A percentile compares a stretch with the other conserved stretches of the same genome.
Evolutionary conservation across 2,888 invertebrate species (phyloP).

Genomic region (Tupiocoris notatus): DNA sequence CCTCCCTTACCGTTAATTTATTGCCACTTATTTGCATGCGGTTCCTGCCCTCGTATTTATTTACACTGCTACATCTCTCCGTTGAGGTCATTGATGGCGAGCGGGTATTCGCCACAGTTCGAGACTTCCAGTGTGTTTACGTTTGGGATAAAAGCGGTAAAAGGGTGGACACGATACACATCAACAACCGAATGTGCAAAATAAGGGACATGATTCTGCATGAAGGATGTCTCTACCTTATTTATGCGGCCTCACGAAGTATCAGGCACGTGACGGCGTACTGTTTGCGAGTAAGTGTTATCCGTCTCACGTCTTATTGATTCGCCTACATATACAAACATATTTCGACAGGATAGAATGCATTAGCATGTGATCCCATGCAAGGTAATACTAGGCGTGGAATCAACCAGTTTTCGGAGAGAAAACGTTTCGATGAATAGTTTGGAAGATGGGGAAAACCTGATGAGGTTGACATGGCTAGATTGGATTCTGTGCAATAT

Average conservation of each 20-base stretch:
- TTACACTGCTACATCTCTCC: no score
- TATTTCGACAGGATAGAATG: background rate
- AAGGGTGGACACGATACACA: slow-evolving; percentile 44
- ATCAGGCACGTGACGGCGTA: slow-evolving; percentile 44
- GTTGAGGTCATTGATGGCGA: background rate
- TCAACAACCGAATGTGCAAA: slow-evolving; percentile 43
- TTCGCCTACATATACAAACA: background rate
- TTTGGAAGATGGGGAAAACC: no score
- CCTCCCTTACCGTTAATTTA: no score
- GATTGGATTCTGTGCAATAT: no score
- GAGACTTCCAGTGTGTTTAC: slow-evolving; percentile 45
- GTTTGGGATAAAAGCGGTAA: slow-evolving; percentile 42
- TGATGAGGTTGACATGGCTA: background rate
- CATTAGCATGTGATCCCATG: no score
- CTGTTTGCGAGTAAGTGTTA: slow-evolving; percentile 24
- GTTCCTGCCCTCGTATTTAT: no score
- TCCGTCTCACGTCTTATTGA: background rate
- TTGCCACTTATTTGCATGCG: no score
- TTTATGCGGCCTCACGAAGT: slow-evolving; percentile 44
- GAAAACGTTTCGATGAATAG: no score
- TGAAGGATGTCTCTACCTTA: slow-evolving; percentile 38
- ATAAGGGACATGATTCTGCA: slow-evolving; percentile 40
- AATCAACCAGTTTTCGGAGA: no score
- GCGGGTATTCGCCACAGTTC: slow-evolving; percentile 32
- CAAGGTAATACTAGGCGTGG: no score